Evolutionary conservation across 1,140 invertebrate species (phyloP).

Genomic region (Drosophila nigromelanica): DNA sequence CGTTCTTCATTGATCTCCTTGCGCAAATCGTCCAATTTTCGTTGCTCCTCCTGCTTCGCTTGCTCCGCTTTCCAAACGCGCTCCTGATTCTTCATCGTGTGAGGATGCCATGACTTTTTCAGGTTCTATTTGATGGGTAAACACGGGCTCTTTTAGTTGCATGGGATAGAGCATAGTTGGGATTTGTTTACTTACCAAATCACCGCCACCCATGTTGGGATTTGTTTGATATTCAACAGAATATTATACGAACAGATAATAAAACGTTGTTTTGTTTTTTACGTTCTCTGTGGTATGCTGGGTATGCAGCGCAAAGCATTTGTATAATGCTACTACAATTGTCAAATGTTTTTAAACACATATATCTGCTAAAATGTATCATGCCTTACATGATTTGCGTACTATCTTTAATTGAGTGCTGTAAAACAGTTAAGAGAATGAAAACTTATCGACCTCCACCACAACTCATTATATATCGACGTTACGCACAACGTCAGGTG

Average conservation of each 20-base stretch:
- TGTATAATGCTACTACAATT: background rate
- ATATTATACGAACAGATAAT: conserved; percentile 18
- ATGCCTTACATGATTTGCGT: background rate
- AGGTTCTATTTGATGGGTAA: conserved; percentile 85
- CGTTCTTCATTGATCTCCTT: conserved; percentile 88
- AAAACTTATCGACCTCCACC: background rate
- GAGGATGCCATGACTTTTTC: conserved; percentile 92
- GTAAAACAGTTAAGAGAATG: background rate
- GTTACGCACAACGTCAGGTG: background rate
- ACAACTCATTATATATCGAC: background rate
- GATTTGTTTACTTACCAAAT: conserved; percentile 84
- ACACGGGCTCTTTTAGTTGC: background rate
- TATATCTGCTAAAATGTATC: too few species aligned
- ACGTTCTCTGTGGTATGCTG: conserved; percentile 26
- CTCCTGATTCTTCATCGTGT: conserved; percentile 91
- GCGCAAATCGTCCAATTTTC: conserved; percentile 88
- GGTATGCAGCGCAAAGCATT: conserved; percentile 10
- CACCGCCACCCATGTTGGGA: conserved; percentile 85
- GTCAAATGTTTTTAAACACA: too few species aligned
- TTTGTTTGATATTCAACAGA: background rate
- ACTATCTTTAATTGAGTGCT: background rate
- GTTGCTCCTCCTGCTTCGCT: conserved; percentile 88
- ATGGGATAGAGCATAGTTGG: background rate
- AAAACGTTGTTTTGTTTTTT: conserved; percentile 34
- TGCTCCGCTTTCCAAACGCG: conserved; percentile 91